Evolutionary conservation across 37 sponge, comb jelly and placozoan species (phyloP).

Genomic region (Chondrosia reniformis): DNA sequence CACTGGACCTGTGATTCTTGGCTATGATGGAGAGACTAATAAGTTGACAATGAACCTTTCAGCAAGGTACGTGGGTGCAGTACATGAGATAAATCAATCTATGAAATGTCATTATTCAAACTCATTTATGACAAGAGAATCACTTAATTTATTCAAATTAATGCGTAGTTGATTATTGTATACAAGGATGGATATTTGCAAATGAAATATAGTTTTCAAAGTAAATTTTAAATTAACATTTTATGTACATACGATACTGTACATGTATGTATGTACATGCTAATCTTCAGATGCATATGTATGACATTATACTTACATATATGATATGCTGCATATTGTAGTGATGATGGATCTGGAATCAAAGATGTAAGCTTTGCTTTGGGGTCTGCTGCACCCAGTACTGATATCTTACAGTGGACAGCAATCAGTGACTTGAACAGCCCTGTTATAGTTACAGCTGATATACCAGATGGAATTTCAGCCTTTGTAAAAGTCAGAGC

Average conservation of each 20-base stretch:
- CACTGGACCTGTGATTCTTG: background rate
- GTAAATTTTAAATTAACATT: background rate
- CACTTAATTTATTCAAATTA: no score
- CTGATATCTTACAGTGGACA: constrained; percentile 53
- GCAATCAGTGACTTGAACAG: background rate
- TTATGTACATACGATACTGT: background rate
- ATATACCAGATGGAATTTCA: constrained; percentile 63
- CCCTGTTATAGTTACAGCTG: constrained; percentile 18
- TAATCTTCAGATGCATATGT: background rate
- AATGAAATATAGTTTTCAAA: no score
- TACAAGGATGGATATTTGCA: no score
- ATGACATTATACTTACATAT: background rate
- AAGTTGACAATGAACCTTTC: constrained; percentile 30
- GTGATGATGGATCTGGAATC: constrained; percentile 71
- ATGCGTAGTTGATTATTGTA: no score
- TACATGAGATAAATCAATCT: background rate
- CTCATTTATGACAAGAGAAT: background rate
- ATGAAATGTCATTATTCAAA: background rate
- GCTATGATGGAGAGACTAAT: constrained; percentile 39
- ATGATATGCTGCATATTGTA: background rate
- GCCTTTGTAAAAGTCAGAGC: constrained; percentile 65
- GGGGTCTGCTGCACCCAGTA: constrained; percentile 50
- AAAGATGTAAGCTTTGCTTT: constrained; percentile 40
- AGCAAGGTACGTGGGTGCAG: constrained; percentile 43
- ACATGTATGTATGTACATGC: background rate